phyloP scores from a whole-genome alignment of 2,113 vertebrate genomes.

The Platysternon megacephalum region DNA sequence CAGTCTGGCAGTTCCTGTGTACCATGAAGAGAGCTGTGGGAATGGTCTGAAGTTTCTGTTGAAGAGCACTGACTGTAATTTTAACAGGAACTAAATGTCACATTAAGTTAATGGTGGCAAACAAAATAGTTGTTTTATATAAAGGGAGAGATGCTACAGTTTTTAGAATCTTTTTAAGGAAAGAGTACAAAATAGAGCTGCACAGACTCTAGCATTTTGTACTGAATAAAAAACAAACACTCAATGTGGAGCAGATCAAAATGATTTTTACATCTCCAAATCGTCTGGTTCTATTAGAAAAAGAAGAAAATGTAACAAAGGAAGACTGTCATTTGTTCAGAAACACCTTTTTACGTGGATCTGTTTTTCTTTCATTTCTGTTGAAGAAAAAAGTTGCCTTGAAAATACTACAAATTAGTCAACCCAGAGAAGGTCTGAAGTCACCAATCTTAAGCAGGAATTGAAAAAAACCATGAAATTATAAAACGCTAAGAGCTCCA shows the following conservation, averaged over 20 bases:
- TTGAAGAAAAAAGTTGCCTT: neutral
- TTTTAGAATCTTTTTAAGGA: neutral
- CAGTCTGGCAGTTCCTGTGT: neutral
- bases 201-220: neutral
- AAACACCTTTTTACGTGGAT: neutral
- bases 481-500: neutral
- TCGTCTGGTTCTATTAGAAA: neutral
- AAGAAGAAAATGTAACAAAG: neutral
- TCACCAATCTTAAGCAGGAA: slow-evolving; percentile 26
- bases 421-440: neutral
- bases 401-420: neutral
- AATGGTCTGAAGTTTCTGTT: neutral
- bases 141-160: neutral
- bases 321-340: neutral
- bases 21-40: neutral
- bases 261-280: neutral
- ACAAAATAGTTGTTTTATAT: neutral
- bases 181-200: neutral
- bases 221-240: neutral
- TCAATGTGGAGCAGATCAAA: neutral
- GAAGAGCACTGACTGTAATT: neutral
- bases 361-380: neutral
- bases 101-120: neutral
- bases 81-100: neutral
- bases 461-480: neutral